A percentile compares a stretch with the other conserved stretches of the same genome.
Evolutionary conservation across 2,113 vertebrate species (phyloP).

Genomic region (Carettochelys insculpta): DNA sequence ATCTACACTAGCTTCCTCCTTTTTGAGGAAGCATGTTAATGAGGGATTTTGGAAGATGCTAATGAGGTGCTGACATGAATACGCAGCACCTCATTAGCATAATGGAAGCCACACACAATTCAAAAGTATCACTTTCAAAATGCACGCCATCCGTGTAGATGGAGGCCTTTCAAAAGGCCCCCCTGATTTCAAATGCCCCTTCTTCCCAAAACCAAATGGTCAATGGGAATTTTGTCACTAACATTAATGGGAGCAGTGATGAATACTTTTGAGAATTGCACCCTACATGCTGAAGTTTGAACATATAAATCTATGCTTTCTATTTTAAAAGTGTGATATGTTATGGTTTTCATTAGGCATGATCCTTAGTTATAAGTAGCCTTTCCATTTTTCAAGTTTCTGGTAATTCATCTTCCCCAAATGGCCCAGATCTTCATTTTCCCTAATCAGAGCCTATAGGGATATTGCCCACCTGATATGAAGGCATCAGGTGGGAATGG

Average conservation of each 20-base stretch:
- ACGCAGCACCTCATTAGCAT: too few species aligned
- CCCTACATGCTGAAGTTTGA: background rate
- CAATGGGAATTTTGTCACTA: background rate
- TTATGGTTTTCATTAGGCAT: background rate
- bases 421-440: slow-evolving; percentile 43
- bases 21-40: too few species aligned
- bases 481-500: background rate
- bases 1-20: too few species aligned
- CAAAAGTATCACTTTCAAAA: too few species aligned
- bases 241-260: background rate
- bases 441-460: background rate
- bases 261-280: background rate
- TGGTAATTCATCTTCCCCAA: background rate
- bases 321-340: background rate
- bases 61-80: too few species aligned
- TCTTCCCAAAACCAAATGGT: too few species aligned
- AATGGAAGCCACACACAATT: too few species aligned
- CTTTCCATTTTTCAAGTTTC: slow-evolving; percentile 12
- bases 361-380: background rate
- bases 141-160: too few species aligned
- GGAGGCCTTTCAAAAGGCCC: too few species aligned
- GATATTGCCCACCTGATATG: background rate
- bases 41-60: too few species aligned
- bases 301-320: background rate
- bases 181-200: too few species aligned